Evolutionary conservation across 2,797 vertebrate genomes (phyloP).

Genomic region (Siniperca undulata): DNA sequence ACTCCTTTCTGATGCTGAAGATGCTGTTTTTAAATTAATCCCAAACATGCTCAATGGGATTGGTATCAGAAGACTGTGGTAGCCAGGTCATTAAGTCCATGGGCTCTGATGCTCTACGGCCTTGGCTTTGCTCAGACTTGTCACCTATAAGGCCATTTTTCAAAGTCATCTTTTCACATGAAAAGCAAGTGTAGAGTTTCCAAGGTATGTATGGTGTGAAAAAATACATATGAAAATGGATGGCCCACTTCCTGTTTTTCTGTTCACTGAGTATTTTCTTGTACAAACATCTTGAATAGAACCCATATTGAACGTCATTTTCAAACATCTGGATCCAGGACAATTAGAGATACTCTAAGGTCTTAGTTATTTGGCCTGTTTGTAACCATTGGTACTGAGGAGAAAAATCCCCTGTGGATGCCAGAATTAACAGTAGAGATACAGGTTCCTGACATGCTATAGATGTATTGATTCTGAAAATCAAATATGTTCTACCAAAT

Average conservation of each 20-base stretch:
- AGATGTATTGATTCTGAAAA: neutral
- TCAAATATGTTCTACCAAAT: neutral
- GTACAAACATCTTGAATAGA: neutral
- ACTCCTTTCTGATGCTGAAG: neutral
- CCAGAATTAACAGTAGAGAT: neutral
- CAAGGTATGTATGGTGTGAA: neutral
- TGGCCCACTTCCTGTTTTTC: neutral
- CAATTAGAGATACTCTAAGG: too few species aligned
- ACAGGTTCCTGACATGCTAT: neutral
- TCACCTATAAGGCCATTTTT: slow-evolving; percentile 1
- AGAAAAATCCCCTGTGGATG: neutral
- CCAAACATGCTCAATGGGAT: neutral
- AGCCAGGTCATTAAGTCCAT: neutral
- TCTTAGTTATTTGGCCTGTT: slow-evolving; percentile 2
- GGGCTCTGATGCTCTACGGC: neutral
- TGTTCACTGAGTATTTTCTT: neutral
- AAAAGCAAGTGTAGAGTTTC: neutral
- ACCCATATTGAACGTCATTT: neutral
- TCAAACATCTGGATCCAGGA: neutral
- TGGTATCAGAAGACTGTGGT: slow-evolving; percentile 16
- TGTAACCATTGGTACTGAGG: neutral
- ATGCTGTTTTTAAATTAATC: neutral
- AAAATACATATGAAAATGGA: neutral
- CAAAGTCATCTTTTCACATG: neutral
- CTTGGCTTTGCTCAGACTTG: neutral